These are phyloP conservation scores for Osmerus eperlanus DNA, from an alignment of 2,113 vertebrate genomes.

Conservation along the genomic window DNA sequence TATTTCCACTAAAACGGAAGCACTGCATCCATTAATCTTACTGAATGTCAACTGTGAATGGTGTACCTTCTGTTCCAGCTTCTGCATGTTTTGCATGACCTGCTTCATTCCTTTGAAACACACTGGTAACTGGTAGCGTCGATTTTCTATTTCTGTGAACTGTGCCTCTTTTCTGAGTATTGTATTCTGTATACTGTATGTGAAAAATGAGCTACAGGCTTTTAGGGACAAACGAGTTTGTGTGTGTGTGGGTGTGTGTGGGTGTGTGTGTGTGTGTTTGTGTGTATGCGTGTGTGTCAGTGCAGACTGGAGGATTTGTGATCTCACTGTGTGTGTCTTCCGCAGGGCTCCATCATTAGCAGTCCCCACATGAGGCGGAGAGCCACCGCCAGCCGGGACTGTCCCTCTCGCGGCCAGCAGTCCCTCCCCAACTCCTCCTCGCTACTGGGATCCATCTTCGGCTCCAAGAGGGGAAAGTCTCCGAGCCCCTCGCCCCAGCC, in stretches of 20 bases:
- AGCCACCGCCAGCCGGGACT: conserved; percentile 87
- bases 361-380: conserved; percentile 91
- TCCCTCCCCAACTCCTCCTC: conserved; percentile 90
- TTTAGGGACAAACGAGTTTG: no score
- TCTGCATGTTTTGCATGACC: conserved; percentile 62
- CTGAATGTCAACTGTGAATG: conserved; percentile 5
- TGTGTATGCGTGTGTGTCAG: background rate
- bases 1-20: background rate
- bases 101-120: conserved; percentile 20
- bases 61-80: conserved; percentile 20
- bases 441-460: conserved; percentile 90
- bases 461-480: conserved; percentile 84
- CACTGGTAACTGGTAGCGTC: background rate
- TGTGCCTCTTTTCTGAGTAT: background rate
- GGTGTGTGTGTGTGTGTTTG: no score
- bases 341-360: conserved; percentile 99
- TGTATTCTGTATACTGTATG: no score
- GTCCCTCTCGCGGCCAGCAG: conserved; percentile 88
- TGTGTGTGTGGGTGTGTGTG: background rate
- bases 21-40: conserved; percentile 1
- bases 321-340: conserved; percentile 37
- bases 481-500: conserved; percentile 65
- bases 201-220: no score
- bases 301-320: background rate
- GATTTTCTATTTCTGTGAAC: background rate